Conservation (phyloP, 2,888 invertebrate genomes). For the Seira sanloemensis region DNA sequence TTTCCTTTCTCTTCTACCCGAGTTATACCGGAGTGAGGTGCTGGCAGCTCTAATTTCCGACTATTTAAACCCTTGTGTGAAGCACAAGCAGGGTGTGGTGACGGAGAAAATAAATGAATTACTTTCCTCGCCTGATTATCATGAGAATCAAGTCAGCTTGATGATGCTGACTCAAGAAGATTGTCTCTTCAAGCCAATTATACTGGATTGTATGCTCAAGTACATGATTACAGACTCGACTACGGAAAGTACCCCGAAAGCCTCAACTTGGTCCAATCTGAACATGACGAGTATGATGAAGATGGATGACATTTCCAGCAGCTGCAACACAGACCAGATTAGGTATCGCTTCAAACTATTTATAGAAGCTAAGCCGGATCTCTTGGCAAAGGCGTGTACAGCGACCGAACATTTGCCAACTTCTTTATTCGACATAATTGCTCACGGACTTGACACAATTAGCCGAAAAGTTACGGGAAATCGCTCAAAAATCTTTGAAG, state of each 20-base stretch:
- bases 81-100: slow-evolving; percentile 30
- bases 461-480: slow-evolving; percentile 27
- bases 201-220: slow-evolving; percentile 41
- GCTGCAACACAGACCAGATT: neutral
- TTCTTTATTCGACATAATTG: slow-evolving; percentile 40
- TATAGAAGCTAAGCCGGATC: slow-evolving; percentile 41
- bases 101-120: slow-evolving; percentile 43
- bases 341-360: slow-evolving; percentile 40
- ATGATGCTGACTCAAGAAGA: slow-evolving; percentile 38
- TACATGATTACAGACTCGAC: slow-evolving; percentile 32
- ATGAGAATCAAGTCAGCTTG: slow-evolving; percentile 51
- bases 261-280: too few species aligned
- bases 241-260: neutral
- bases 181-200: slow-evolving; percentile 41
- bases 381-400: slow-evolving; percentile 46
- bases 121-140: slow-evolving; percentile 49
- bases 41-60: slow-evolving; percentile 34
- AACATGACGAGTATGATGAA: slow-evolving; percentile 4
- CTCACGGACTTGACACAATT: slow-evolving; percentile 36
- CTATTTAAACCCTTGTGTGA: slow-evolving; percentile 45
- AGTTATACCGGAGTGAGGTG: slow-evolving; percentile 46
- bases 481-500: slow-evolving; percentile 39
- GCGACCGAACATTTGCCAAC: slow-evolving; percentile 31
- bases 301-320: neutral
- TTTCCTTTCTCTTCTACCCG: slow-evolving; percentile 43